These are phyloP conservation scores for Philhelius pedissequus DNA, from an alignment of 2,888 invertebrate genomes.

Conservation along the genomic window DNA sequence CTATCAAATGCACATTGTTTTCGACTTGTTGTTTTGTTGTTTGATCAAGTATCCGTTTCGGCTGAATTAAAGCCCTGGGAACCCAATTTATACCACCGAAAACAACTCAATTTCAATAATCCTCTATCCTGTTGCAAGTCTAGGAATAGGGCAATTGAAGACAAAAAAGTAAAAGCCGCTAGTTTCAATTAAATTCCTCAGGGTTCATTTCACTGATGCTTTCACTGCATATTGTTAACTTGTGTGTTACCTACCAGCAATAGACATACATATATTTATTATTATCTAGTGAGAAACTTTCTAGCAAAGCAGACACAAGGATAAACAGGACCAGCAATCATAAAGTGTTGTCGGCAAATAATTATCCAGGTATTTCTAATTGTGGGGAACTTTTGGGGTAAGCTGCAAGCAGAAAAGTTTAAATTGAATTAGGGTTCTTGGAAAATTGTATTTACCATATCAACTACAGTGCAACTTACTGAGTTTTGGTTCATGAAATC, in stretches of 20 bases:
- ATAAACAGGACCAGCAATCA: background rate
- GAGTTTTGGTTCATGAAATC: background rate
- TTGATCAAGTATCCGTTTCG: background rate
- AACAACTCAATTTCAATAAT: background rate
- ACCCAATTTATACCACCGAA: background rate
- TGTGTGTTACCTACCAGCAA: background rate
- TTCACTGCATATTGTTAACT: background rate
- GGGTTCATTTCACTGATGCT: constrained; percentile 10
- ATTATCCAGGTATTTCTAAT: background rate
- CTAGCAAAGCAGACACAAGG: background rate
- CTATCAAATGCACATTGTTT: background rate
- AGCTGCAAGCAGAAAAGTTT: background rate
- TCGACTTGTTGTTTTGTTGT: background rate
- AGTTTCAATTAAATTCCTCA: constrained; percentile 52
- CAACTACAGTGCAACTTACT: background rate
- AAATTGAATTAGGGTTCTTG: background rate
- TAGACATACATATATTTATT: background rate
- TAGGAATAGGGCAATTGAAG: background rate
- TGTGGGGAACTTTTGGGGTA: background rate
- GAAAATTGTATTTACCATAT: background rate
- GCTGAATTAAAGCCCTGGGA: background rate
- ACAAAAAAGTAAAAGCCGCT: constrained; percentile 26
- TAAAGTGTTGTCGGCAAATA: background rate
- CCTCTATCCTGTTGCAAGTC: background rate
- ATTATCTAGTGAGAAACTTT: background rate